Base-by-base conservation (phyloP, 2,113 vertebrate species). In the Thomomys bottae region DNA sequence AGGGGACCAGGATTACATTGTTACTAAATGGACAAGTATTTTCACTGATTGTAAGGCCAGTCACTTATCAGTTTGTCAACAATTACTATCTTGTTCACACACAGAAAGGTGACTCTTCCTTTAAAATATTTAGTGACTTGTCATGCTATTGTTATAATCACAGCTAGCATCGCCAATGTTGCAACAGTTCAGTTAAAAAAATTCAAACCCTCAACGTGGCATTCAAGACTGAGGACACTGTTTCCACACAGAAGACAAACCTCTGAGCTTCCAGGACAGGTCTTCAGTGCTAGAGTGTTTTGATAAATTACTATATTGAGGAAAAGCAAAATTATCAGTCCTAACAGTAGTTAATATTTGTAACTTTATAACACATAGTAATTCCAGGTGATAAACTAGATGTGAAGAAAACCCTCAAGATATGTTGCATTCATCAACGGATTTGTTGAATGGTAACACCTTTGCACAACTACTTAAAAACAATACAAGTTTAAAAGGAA, bases 361-460 rank as follows among this genome's bases (percentile, higher is more conserved):
- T 96, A 96, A 94, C 92, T 84, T 95, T 36, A 3, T 94, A 75
- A 89, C 92, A 75, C 90, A 73, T 92, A 95, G 85, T 96, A 97
- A 96, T 96, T 96, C 96, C 94, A 89, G 84, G 84, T 96, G 97
- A 96, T 96, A 90, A 97, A 97, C 95, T 95, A 96, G 77, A 89
- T 93, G 75, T 59, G 94, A 88, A 84, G 94, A 89, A 95, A 94
- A 54, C 49, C 49, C 49, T 54, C 14, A 15, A 14, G 12, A 4
- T 17, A 15, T 15, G 18, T 54, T 54, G 49, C 49, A 54, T 17
- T 54, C 49, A 54, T 17, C 14, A 14, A 54, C 49, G 4, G 12
- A 54, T 17, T 54, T 54, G 49, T 54, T 12, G 12, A 54, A 17
- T 54, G 49, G 11, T 54, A 54, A 54, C 49, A 12, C 49, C 15